Evolutionary conservation across 2,888 invertebrate species (phyloP), one percentile per base, ranked within the genome.

Genomic region (Chamaedrilus cognettii): DNA sequence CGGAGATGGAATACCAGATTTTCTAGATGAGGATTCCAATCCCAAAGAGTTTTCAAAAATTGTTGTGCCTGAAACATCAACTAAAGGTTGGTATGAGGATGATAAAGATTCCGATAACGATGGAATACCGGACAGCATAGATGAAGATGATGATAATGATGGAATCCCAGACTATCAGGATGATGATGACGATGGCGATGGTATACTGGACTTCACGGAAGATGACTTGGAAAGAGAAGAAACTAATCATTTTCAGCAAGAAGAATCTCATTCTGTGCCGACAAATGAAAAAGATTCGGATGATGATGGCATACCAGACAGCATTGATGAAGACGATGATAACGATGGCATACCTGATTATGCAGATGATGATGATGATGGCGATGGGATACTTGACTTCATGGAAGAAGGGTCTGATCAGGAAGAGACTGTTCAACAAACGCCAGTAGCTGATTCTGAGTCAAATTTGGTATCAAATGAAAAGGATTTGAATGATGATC

Each of bases 61-160:
- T 15, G 64, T 63, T 60, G 67, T 60, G 32, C 58, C 57, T 60
- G 66, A 58, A n/a, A 60, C 49, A 28, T 59, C 35, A 32, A 55
- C 42, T 32, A 50, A 75, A 31, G 78, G 80, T 66, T 80, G 78
- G 0, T 77, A 31, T 74, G 75, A 49, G 70, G 32, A 64, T 50
- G 65, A 75, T 56, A 51, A 72, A 15, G 78, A 80, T 56, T 69
- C 75, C 34, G 59, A 34, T 59, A 31, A 23, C 4, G 71, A 71
- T 66, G 72, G 67, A 42, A 68, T 70, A 64, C 55, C 55, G 30
- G 72, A 73, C 61, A 60, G 60, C 35, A 65, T 66, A 60, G 70
- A 67, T 23, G 57, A 70, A 34, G 70, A 67, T 28, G 69, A 72
- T 63, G 33, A 66, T 28, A 55, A 55, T 23, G 60, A 3, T 30